Evolutionary conservation across 2,888 invertebrate species (phyloP), one percentile per base, ranked within the genome.

Genomic region (Leuctra nigra): DNA sequence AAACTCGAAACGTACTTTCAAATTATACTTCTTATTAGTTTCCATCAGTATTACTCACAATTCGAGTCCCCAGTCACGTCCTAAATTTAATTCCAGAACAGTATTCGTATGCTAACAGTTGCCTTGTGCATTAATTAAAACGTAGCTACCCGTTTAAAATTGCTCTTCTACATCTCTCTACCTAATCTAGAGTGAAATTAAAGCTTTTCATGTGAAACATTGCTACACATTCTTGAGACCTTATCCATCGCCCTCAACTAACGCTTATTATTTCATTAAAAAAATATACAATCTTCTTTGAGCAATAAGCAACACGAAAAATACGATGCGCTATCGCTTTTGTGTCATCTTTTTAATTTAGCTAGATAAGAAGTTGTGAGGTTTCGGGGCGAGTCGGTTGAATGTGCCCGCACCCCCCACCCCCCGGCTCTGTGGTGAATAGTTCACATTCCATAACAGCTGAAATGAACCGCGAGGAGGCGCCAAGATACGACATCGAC

Each of bases 171-270:
- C 53, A 35, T 46, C 24, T 14, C 46, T 46, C 53, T 53, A 57
- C 53, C 47, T 53, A 57, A 57, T 53, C 57, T 57, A 57, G 44
- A 57, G 57, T 57, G 57, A 57, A 57, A 57, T 57, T 53, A 57
- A 53, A 57, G 53, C 50, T 50, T 35, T 50, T 35, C 50, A 41
- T 22, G 50, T 50, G 50, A 25, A 50, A 50, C 50, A 50, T 50
- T 50, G 6, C 29, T 11, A 6, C 6, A 6, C 29, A 11, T 29
- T 29, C 11, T 20, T 7, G 16, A 6, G 4, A 16, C 39, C 39
- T 16, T 7, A 20, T 18, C 18, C 20, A 16, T 39, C 11, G 2
- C 39, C 4, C 18, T 6, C 4, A 39, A 39, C 39, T 16, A 16
- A 39, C 16, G 39, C 39, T 39, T 20, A 16, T 39, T 39, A 39